Conservation (phyloP, 2,797 vertebrate genomes). For the Clangula hyemalis region DNA sequence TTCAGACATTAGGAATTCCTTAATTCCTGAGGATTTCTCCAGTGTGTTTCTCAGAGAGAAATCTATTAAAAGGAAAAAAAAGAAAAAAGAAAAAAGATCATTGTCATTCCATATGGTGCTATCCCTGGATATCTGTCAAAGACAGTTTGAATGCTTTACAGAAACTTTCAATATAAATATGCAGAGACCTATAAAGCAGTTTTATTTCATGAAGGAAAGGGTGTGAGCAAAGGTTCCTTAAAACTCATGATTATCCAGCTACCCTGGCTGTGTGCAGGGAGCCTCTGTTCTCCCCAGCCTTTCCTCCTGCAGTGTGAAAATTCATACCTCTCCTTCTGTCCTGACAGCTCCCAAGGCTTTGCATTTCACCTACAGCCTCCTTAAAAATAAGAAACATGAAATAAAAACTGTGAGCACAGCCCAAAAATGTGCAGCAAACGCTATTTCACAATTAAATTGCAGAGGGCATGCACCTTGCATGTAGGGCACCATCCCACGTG, state of each 20-base stretch:
- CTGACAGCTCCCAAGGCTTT: neutral
- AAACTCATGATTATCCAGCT: neutral
- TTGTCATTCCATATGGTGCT: constrained; percentile 33
- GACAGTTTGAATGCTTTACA: neutral
- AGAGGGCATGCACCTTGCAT: neutral
- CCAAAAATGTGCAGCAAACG: neutral
- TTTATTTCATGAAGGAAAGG: neutral
- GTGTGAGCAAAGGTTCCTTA: neutral
- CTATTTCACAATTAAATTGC: neutral
- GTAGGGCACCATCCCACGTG: neutral
- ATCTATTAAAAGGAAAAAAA: neutral
- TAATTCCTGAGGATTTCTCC: neutral
- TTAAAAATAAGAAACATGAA: neutral
- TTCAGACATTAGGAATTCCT: neutral
- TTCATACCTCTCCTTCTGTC: neutral
- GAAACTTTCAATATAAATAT: neutral
- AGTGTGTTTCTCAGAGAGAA: neutral
- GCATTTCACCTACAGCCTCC: neutral
- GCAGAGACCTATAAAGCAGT: neutral
- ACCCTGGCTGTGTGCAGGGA: neutral
- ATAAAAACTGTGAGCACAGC: neutral
- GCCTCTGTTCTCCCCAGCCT: neutral
- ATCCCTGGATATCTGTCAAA: constrained; percentile 12
- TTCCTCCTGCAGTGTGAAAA: neutral
- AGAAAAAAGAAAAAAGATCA: neutral